Conservation (phyloP, 1,140 invertebrate species). For the Chelonus insularis region DNA sequence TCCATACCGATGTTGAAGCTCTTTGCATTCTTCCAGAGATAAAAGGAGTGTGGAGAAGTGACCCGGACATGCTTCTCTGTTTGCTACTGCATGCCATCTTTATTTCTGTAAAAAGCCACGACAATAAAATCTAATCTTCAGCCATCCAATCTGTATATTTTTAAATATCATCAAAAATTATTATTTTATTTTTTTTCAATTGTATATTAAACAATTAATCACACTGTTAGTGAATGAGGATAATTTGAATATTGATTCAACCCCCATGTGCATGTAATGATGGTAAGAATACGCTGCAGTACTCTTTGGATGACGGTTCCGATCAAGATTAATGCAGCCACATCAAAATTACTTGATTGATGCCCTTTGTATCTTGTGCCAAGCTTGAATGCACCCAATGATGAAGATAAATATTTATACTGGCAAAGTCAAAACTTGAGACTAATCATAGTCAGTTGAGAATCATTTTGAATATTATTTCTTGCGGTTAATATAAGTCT, state of each 20-base stretch:
- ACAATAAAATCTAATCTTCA: no score
- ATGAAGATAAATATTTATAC: constrained; percentile 55
- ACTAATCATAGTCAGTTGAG: constrained; percentile 42
- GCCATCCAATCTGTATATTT: no score
- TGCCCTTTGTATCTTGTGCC: constrained; percentile 34
- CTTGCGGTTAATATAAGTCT: neutral
- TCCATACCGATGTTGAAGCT: neutral
- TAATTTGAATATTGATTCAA: constrained; percentile 52
- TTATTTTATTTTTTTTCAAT: neutral
- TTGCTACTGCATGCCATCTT: constrained; percentile 29
- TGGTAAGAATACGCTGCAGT: constrained; percentile 35
- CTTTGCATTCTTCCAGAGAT: neutral
- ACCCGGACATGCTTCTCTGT: constrained; percentile 35
- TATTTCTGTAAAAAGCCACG: no score
- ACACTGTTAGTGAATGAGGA: constrained; percentile 31
- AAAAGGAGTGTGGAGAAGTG: constrained; percentile 22
- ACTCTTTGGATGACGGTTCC: constrained; percentile 27
- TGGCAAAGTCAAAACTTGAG: constrained; percentile 47
- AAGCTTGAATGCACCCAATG: constrained; percentile 34
- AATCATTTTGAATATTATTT: constrained; percentile 8
- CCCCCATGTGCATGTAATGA: constrained; percentile 3
- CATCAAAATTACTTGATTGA: constrained; percentile 40
- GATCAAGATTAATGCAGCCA: constrained; percentile 53
- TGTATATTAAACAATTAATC: constrained; percentile 32
- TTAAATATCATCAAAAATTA: no score